phyloP scores from a whole-genome alignment of 1,140 invertebrate genomes.

The Parapsyche elsis region DNA sequence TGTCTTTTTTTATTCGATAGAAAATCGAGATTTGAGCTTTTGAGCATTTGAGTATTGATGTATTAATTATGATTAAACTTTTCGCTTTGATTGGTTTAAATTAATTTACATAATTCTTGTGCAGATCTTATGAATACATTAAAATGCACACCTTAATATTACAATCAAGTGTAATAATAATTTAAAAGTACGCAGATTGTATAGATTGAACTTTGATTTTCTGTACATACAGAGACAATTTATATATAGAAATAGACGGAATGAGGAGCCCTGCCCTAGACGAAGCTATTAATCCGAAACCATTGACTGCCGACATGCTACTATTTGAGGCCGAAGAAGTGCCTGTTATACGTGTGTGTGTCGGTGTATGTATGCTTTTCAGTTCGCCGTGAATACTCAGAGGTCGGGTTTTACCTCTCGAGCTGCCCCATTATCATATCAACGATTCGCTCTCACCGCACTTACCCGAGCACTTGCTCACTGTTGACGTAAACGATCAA shows the following conservation, averaged over 20 bases:
- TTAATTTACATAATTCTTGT: too few species aligned
- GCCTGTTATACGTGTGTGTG: not conserved
- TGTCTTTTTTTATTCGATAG: too few species aligned
- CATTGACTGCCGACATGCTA: constrained; percentile 43
- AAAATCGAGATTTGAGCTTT: too few species aligned
- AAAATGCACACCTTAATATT: too few species aligned
- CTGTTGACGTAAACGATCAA: constrained; percentile 1
- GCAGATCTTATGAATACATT: too few species aligned
- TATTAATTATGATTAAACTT: too few species aligned
- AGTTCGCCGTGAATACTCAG: constrained; percentile 17
- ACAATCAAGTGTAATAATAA: too few species aligned
- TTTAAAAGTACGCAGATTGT: not conserved
- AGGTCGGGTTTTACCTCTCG: constrained; percentile 14
- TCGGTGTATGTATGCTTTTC: not conserved
- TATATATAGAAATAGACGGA: not conserved
- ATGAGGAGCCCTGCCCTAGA: too few species aligned
- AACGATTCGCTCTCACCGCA: constrained; percentile 17
- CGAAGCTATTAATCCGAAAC: constrained; percentile 36
- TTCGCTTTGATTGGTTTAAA: too few species aligned
- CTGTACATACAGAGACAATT: not conserved
- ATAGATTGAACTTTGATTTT: too few species aligned
- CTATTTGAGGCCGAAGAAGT: constrained; percentile 1
- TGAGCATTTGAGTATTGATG: too few species aligned
- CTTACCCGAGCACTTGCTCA: not conserved
- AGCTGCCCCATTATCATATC: constrained; percentile 28